Conservation (phyloP, 2,888 invertebrate species). For the Luperina testacea region DNA sequence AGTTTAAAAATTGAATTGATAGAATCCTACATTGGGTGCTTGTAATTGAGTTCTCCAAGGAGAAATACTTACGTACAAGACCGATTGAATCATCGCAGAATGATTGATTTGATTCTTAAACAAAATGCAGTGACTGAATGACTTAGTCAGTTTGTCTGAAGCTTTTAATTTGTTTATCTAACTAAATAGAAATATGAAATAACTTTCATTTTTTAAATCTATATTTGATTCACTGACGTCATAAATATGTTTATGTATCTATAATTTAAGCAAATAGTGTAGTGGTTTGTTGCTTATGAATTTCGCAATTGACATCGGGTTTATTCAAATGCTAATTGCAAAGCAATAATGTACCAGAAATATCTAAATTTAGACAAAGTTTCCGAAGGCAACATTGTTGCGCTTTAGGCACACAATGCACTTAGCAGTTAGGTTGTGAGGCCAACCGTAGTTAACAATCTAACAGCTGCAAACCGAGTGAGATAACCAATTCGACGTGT, state of each 20-base stretch:
- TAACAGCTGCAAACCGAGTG: conserved; percentile 31
- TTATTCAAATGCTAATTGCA: conserved; percentile 40
- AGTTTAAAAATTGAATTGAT: neutral
- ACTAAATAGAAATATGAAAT: conserved; percentile 21
- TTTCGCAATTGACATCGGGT: conserved; percentile 2
- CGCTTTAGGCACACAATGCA: conserved; percentile 38
- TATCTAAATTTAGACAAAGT: conserved; percentile 27
- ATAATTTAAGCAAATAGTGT: conserved; percentile 11
- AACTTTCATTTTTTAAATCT: conserved; percentile 28
- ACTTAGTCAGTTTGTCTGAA: conserved; percentile 11
- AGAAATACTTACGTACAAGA: conserved; percentile 27
- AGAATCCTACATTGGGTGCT: neutral
- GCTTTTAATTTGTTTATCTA: conserved; percentile 36
- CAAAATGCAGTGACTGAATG: conserved; percentile 38
- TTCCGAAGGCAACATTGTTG: conserved; percentile 12
- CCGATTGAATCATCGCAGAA: conserved; percentile 26
- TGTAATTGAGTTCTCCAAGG: neutral
- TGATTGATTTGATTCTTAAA: conserved; percentile 45
- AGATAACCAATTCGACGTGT: conserved; percentile 37
- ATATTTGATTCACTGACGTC: conserved; percentile 25
- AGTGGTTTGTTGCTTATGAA: neutral
- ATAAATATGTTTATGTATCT: conserved; percentile 4
- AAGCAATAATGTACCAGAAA: conserved; percentile 1
- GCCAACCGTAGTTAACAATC: conserved; percentile 35
- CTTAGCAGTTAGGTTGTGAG: conserved; percentile 31